Base-by-base conservation (phyloP, 1,140 invertebrate genomes). In the Drosophila santomea region DNA sequence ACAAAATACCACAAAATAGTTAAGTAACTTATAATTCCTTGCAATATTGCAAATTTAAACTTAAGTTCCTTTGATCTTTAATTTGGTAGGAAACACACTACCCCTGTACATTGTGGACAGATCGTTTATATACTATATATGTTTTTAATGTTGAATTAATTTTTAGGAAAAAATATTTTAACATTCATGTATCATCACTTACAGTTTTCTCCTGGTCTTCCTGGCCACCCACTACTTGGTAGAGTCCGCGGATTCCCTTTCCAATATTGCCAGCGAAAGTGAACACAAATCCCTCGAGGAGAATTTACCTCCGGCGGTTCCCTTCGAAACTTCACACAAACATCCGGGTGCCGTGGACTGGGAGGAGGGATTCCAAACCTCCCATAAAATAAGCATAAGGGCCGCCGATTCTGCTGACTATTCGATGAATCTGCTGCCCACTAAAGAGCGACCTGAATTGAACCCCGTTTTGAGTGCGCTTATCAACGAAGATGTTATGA, bases 401-500 rank as follows among this genome's bases (percentile, higher is more conserved):
- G 63, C 86, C 44, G 52, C 86, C 20, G 80, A 90, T 23, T 6
- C 74, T 0, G 72, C 55, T 20, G 80, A 86, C 38, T 90, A 91
- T 36, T 85, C 79, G 0, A 91, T 92, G 85, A 90, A 91, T 64
- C 71, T 92, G 50, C 56, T 92, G 59, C 78, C 91, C 7, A 92
- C 91, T 35, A 92, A 92, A 52, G 91, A 92, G 72, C 79, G 91
- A 4, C 92, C 92, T 4, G 91, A 92, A 44, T 50, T 92, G 15
- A 91, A 92, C 60, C 91, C 91, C 2, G 67, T 92, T 50, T 69
- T 92, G 23, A 92, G 92, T 74, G 91, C 84, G 4, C 54, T 92
- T 0, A 92, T 92, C 61, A 92, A 92, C 48, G 92, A 91, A 63
- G 92, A 92, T 45, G 90, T 92, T n/a, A 92, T 92, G 86, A 92